These are phyloP conservation scores for Acleris emargana DNA, from an alignment of 2,888 invertebrate species.

Conservation along the genomic window DNA sequence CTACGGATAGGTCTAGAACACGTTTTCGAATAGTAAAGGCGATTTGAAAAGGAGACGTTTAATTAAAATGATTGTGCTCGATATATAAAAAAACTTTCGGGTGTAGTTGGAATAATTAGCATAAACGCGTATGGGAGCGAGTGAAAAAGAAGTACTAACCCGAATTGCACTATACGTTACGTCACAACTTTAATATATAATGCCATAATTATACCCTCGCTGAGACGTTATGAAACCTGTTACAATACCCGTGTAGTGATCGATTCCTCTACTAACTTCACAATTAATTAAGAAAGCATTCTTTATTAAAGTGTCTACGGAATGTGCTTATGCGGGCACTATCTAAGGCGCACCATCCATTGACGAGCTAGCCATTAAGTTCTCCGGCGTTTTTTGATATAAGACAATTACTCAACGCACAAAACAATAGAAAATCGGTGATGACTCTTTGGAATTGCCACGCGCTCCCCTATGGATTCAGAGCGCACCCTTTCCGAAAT, in stretches of 20 bases:
- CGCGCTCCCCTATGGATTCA: conserved; percentile 1
- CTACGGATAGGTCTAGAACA: too few relatives aligned
- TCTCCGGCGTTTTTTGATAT: conserved; percentile 5
- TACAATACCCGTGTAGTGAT: conserved; percentile 8
- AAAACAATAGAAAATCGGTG: conserved; percentile 14
- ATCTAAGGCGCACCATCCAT: conserved; percentile 25
- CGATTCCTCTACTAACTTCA: conserved; percentile 18
- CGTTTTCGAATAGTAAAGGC: too few relatives aligned
- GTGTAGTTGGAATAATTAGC: too few relatives aligned
- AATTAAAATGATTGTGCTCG: too few relatives aligned
- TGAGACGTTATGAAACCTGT: conserved; percentile 3
- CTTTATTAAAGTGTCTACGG: conserved; percentile 28
- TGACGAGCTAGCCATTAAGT: conserved; percentile 12
- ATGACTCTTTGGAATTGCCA: conserved; percentile 6
- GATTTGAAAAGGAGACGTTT: too few relatives aligned
- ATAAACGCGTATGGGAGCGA: too few relatives aligned
- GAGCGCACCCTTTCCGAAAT: conserved; percentile 26
- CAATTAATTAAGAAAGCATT: conserved; percentile 30
- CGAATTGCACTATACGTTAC: too few relatives aligned
- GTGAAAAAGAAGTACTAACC: too few relatives aligned
- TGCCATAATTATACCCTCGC: neutral
- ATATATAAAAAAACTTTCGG: too few relatives aligned
- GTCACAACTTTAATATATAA: too few relatives aligned
- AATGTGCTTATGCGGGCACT: conserved; percentile 4
- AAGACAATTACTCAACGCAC: conserved; percentile 5